Evolutionary conservation across 2,797 vertebrate genomes (phyloP), one percentile per base, ranked within the genome.

Genomic region (Sebastes diaconus): DNA sequence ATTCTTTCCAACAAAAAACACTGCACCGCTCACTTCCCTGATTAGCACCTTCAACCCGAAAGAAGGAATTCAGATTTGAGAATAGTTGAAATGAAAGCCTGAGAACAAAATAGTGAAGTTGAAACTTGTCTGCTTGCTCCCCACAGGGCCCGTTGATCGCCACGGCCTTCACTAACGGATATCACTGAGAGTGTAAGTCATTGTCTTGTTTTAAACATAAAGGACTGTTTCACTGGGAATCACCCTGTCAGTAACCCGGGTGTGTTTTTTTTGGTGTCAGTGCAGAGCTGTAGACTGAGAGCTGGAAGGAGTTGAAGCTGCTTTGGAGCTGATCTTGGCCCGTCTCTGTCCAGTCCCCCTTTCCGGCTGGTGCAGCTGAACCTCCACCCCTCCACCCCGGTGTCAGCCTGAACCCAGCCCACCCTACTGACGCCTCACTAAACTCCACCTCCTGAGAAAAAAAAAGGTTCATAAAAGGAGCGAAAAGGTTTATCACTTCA

Each of bases 111-210:
- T 10, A 8, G 1, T 78, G 13, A 79, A 46, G 13, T 13, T 65
- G 34, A 79, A 87, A 22, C 22, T 13, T 63, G 34, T 74, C 3
- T 76, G 20, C 14, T 88, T 83, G 18, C 75, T 66, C 76, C 76
- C 86, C 29, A 3, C 92, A 99, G 98, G 98, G 98, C 84, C 99
- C 98, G 83, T 96, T 99, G 97, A 99, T 99, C 90, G 98, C 99
- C 91, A 99, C 99, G 89, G 99, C 99, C 91, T 99, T 99, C 94
- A 99, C 99, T 93, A 99, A 99, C 80, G 99, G 99, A 92, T 99
- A 99, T 94, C 99, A 99, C 96, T 99, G 97, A 99, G 95, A 94
- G 91, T 87, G 97, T 97, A 92, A 97, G 96, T 89, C 34, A 2
- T 34, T 12, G 1, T 29, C 34, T 63, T 34, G 11, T 66, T 67